Percentiles rank a stretch among this genome's conserved stretches.
These are phyloP conservation scores for Cyphomyrus plagiostoma DNA, from an alignment of 2,113 vertebrate species.

Conservation along the genomic window DNA sequence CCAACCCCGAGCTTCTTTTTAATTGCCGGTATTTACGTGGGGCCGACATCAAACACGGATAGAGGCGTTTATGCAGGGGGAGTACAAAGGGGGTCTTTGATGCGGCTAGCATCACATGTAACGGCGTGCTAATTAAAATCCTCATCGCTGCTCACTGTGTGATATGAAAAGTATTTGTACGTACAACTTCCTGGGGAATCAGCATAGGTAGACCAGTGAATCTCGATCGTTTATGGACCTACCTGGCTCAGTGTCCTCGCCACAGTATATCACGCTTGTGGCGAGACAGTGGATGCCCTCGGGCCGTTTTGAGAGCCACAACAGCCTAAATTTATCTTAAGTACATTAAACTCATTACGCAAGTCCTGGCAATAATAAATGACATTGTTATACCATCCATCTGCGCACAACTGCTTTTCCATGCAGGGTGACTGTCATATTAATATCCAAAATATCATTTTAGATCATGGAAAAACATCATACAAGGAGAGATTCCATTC, in stretches of 20 bases:
- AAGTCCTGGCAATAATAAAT: slow-evolving; percentile 23
- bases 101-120: slow-evolving; percentile 85
- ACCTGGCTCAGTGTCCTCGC: slow-evolving; percentile 57
- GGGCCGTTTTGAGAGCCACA: slow-evolving; percentile 28
- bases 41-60: slow-evolving; percentile 87
- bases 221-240: slow-evolving; percentile 54
- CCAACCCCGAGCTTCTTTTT: slow-evolving; percentile 80
- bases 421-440: not conserved
- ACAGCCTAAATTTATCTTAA: slow-evolving; percentile 19
- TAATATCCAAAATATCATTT: not conserved
- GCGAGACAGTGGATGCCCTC: slow-evolving; percentile 48
- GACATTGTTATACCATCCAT: not conserved
- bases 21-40: slow-evolving; percentile 93
- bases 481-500: not conserved
- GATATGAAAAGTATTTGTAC: slow-evolving; percentile 72
- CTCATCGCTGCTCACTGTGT: slow-evolving; percentile 64
- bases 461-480: not conserved
- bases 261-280: slow-evolving; percentile 58
- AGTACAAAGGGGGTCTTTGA: slow-evolving; percentile 85
- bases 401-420: not conserved
- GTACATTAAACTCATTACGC: slow-evolving; percentile 43
- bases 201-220: slow-evolving; percentile 47
- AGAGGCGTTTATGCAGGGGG: slow-evolving; percentile 82
- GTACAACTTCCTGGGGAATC: slow-evolving; percentile 50
- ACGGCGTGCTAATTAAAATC: slow-evolving; percentile 83